Evolutionary conservation across 1,140 invertebrate genomes (phyloP).

Genomic region (Drosophila oshimai): DNA sequence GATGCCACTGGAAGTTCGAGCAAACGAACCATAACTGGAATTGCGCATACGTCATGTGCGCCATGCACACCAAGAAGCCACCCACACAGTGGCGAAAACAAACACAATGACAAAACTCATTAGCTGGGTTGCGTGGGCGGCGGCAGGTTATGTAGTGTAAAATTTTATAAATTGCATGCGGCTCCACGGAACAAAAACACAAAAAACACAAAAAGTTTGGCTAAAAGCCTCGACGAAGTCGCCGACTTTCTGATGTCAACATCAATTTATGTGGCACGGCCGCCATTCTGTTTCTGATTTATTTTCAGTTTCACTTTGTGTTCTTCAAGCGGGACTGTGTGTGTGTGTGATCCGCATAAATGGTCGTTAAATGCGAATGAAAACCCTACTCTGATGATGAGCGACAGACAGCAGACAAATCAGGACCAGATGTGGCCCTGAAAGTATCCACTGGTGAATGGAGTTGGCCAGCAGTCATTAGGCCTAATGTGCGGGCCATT

Average conservation of each 20-base stretch:
- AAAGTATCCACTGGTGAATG: constrained; percentile 13
- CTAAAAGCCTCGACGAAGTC: constrained; percentile 39
- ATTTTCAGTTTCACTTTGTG: constrained; percentile 65
- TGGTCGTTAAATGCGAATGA: constrained; percentile 25
- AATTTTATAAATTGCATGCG: constrained; percentile 68
- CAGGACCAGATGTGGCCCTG: constrained; percentile 23
- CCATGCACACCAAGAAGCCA: constrained; percentile 8
- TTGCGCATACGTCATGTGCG: constrained; percentile 72
- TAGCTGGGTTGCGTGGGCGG: constrained; percentile 25
- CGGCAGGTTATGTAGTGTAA: constrained; percentile 59
- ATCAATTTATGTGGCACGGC: constrained; percentile 39
- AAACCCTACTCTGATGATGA: constrained; percentile 33
- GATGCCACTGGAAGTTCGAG: constrained; percentile 44
- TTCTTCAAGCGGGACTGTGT: constrained; percentile 14
- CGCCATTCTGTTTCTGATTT: constrained; percentile 51
- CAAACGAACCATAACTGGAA: constrained; percentile 68
- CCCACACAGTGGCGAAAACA: constrained; percentile 23
- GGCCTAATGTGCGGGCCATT: constrained; percentile 25
- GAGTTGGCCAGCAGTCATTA: constrained; percentile 31
- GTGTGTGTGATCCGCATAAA: constrained; percentile 20
- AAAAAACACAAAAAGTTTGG: constrained; percentile 23
- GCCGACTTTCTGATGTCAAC: constrained; percentile 48
- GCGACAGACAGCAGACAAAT: constrained; percentile 18
- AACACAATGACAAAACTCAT: constrained; percentile 56
- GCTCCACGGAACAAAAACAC: constrained; percentile 6